phyloP scores from a whole-genome alignment of 2,888 invertebrate genomes.

The Xanthostigma xanthostigma region DNA sequence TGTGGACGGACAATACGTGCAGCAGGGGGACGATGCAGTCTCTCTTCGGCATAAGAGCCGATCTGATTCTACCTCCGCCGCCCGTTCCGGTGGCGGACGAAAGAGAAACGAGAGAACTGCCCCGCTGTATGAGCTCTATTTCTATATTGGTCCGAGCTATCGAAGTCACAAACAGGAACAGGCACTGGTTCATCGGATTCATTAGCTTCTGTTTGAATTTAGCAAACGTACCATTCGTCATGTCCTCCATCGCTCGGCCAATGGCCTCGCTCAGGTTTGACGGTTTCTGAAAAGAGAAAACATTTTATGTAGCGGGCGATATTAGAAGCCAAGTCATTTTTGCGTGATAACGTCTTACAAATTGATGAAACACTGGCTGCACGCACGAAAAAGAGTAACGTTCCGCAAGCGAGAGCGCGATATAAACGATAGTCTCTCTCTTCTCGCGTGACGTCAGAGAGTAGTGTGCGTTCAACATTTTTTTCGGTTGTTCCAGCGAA shows the following conservation, averaged over 20 bases:
- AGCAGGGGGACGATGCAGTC: constrained; percentile 79
- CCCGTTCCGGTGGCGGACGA: constrained; percentile 25
- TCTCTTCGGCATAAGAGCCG: constrained; percentile 56
- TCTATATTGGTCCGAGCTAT: constrained; percentile 85
- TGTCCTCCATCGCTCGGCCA: constrained; percentile 86
- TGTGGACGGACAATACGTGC: constrained; percentile 76
- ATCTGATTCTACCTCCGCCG: constrained; percentile 25
- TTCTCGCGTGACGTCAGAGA: no score
- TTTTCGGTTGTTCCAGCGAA: no score
- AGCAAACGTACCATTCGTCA: constrained; percentile 74
- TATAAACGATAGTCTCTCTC: no score
- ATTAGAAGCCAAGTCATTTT: no score
- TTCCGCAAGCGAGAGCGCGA: no score
- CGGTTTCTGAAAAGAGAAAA: constrained; percentile 33
- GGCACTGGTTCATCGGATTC: constrained; percentile 50
- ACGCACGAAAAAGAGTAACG: no score
- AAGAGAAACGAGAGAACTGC: constrained; percentile 50
- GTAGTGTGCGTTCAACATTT: no score
- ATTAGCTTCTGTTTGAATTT: constrained; percentile 58
- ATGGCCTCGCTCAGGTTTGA: constrained; percentile 73
- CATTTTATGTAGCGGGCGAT: neutral
- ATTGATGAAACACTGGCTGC: no score
- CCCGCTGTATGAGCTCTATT: constrained; percentile 78
- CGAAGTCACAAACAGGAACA: constrained; percentile 80
- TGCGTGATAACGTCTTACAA: no score